phyloP scores from a whole-genome alignment of 2,797 vertebrate genomes.

The Poeciliopsis turneri region DNA sequence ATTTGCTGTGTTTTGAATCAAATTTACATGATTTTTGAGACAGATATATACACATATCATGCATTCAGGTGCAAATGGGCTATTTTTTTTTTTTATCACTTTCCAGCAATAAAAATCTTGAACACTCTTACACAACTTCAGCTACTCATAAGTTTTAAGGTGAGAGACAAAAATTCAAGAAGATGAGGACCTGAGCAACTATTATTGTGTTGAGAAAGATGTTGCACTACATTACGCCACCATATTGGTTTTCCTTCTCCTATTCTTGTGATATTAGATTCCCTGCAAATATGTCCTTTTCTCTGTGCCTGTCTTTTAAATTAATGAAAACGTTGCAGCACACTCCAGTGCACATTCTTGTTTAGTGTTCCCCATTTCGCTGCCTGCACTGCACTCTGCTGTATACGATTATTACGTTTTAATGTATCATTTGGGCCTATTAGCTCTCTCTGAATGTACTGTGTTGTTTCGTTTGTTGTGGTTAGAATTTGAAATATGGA shows the following conservation, averaged over 20 bases:
- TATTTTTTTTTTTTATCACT: neutral
- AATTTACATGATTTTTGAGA: neutral
- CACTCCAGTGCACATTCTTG: conserved; percentile 3
- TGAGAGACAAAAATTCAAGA: neutral
- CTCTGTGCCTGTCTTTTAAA: conserved; percentile 16
- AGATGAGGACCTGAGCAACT: neutral
- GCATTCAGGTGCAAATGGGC: neutral
- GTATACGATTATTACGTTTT: conserved; percentile 13
- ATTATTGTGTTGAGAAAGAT: conserved; percentile 1
- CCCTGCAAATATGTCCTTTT: conserved; percentile 2
- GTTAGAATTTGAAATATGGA: conserved; percentile 10
- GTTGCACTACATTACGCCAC: conserved; percentile 8
- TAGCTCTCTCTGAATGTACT: conserved; percentile 6
- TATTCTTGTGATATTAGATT: conserved; percentile 27
- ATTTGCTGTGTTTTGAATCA: neutral
- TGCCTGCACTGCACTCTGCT: conserved; percentile 9
- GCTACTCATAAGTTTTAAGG: neutral
- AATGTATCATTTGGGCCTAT: conserved; percentile 15
- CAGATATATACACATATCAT: neutral
- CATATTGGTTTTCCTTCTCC: conserved; percentile 30
- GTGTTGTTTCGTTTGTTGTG: conserved; percentile 8
- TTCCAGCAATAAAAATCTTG: neutral
- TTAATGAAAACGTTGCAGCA: conserved; percentile 20
- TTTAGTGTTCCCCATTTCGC: conserved; percentile 21
- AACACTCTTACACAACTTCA: neutral